Evolutionary conservation across 1,140 invertebrate species (phyloP).

Genomic region (Leptopilina clavipes): DNA sequence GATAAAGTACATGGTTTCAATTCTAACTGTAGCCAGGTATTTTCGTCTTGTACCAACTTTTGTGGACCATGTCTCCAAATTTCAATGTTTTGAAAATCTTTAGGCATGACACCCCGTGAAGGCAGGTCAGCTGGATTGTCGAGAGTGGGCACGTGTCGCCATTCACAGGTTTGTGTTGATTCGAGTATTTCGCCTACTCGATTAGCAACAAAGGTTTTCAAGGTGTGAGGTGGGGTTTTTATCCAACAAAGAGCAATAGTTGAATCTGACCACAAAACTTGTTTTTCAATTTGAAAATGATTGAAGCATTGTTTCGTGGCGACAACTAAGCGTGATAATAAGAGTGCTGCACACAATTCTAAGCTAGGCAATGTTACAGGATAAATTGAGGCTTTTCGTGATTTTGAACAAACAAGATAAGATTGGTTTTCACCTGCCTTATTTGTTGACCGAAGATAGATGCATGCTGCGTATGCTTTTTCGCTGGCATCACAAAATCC

Average conservation of each 20-base stretch:
- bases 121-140: neutral
- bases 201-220: too few species aligned
- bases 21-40: neutral
- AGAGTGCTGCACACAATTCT: conserved; percentile 8
- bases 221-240: too few species aligned
- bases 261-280: neutral
- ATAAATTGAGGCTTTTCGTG: neutral
- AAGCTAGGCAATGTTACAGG: neutral
- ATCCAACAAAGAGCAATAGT: too few species aligned
- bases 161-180: neutral
- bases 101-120: neutral
- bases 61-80: neutral
- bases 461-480: too few species aligned
- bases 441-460: too few species aligned
- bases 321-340: neutral
- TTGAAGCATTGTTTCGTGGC: too few species aligned
- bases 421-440: too few species aligned
- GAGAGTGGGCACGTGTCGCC: neutral
- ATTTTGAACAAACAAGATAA: too few species aligned
- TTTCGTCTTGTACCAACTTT: neutral
- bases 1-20: neutral
- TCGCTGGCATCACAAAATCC: too few species aligned
- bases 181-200: neutral
- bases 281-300: too few species aligned
- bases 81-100: too few species aligned